phyloP scores from a whole-genome alignment of 2,888 invertebrate genomes.

The Orthosia incerta region DNA sequence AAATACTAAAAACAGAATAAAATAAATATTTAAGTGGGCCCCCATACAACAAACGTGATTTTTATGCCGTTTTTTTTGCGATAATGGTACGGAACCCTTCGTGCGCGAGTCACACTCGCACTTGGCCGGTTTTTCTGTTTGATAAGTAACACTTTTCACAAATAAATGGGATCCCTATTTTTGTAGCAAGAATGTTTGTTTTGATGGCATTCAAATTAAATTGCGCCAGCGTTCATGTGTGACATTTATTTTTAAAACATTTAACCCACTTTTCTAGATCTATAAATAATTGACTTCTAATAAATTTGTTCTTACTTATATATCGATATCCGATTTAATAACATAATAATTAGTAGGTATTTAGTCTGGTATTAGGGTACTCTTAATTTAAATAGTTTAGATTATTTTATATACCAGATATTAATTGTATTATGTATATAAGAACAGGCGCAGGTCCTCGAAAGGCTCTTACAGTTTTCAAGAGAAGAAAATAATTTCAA shows the following conservation, averaged over 20 bases:
- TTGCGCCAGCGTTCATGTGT: not conserved
- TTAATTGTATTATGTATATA: not conserved
- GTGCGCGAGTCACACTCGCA: too few species aligned
- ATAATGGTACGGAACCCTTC: too few species aligned
- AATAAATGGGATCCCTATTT: not conserved
- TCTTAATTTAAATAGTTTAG: not conserved
- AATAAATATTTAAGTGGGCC: too few species aligned
- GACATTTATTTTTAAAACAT: slow-evolving; percentile 15
- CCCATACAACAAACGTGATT: too few species aligned
- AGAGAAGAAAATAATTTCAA: not conserved
- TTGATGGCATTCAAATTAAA: slow-evolving; percentile 19
- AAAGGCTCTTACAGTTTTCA: not conserved
- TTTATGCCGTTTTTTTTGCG: too few species aligned
- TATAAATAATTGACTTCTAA: slow-evolving; percentile 17
- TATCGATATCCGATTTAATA: slow-evolving; percentile 6
- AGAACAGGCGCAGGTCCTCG: not conserved
- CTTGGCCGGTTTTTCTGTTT: not conserved
- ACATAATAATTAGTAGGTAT: slow-evolving; percentile 4
- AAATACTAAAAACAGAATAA: too few species aligned
- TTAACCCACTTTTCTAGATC: slow-evolving; percentile 15
- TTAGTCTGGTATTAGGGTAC: slow-evolving; percentile 12
- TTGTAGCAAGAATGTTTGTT: not conserved
- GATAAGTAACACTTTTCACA: not conserved
- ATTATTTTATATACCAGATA: too few species aligned
- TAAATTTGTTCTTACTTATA: slow-evolving; percentile 7